phyloP scores from a whole-genome alignment of 2,888 invertebrate genomes.

The Labia minor region DNA sequence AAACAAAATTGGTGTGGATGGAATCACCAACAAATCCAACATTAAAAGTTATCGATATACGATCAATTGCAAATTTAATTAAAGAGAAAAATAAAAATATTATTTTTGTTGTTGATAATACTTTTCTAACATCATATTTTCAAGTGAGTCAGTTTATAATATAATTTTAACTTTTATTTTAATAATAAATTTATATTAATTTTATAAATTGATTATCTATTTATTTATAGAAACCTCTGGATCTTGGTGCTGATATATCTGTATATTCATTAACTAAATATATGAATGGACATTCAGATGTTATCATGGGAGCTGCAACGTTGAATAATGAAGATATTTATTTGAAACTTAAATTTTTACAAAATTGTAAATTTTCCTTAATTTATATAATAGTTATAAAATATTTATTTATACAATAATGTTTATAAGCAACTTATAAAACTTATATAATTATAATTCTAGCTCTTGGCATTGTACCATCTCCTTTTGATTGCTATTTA shows the following conservation, averaged over 20 bases:
- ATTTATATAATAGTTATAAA: too few species aligned
- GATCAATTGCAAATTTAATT: constrained; percentile 52
- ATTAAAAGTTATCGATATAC: constrained; percentile 80
- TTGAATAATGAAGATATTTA: constrained; percentile 62
- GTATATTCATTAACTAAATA: constrained; percentile 93
- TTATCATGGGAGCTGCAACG: constrained; percentile 86
- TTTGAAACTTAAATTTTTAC: constrained; percentile 65
- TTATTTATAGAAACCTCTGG: constrained; percentile 60
- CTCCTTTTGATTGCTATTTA: constrained; percentile 91
- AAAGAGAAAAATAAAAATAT: constrained; percentile 44
- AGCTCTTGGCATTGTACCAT: constrained; percentile 88
- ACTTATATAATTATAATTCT: too few species aligned
- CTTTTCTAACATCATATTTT: constrained; percentile 82
- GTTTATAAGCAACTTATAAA: too few species aligned
- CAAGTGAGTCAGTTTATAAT: constrained; percentile 40
- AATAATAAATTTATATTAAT: too few species aligned
- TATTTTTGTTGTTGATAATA: constrained; percentile 80
- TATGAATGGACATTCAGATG: constrained; percentile 96
- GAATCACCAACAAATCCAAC: constrained; percentile 96
- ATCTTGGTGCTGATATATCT: constrained; percentile 81
- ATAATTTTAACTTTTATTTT: not conserved
- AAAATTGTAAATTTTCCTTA: constrained; percentile 55
- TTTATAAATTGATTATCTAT: constrained; percentile 13
- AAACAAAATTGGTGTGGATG: constrained; percentile 61
- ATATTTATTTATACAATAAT: too few species aligned